Percentiles rank a stretch among this genome's conserved stretches.
Conservation (phyloP, 2,113 vertebrate genomes). For the Strix uralensis region DNA sequence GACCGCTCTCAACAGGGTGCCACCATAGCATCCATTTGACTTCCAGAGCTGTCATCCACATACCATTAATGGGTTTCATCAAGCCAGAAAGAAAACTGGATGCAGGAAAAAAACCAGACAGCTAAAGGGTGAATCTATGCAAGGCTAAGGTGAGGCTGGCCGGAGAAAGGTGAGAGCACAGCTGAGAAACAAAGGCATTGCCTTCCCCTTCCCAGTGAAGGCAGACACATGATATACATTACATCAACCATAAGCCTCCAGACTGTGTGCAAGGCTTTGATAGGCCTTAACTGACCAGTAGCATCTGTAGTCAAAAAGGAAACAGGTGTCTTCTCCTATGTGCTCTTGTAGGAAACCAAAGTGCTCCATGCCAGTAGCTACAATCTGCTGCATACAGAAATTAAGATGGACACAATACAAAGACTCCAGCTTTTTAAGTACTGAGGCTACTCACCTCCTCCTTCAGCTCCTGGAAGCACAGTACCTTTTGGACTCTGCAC, state of each 20-base stretch:
- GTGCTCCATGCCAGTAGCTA: neutral
- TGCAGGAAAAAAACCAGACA: neutral
- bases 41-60: neutral
- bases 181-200: neutral
- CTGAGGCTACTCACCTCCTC: neutral
- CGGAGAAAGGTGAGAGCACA: neutral
- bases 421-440: neutral
- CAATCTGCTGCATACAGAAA: neutral
- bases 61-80: neutral
- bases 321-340: neutral
- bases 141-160: neutral
- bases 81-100: neutral
- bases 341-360: neutral
- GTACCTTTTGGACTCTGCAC: neutral
- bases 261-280: neutral
- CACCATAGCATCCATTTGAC: neutral
- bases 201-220: neutral
- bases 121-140: neutral
- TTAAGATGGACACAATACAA: neutral
- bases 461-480: neutral
- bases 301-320: neutral
- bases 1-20: neutral
- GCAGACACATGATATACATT: neutral
- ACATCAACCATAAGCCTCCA: neutral
- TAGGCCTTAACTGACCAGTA: neutral